Evolutionary conservation across 2,113 vertebrate species (phyloP).

Genomic region (Phocoena phocoena): DNA sequence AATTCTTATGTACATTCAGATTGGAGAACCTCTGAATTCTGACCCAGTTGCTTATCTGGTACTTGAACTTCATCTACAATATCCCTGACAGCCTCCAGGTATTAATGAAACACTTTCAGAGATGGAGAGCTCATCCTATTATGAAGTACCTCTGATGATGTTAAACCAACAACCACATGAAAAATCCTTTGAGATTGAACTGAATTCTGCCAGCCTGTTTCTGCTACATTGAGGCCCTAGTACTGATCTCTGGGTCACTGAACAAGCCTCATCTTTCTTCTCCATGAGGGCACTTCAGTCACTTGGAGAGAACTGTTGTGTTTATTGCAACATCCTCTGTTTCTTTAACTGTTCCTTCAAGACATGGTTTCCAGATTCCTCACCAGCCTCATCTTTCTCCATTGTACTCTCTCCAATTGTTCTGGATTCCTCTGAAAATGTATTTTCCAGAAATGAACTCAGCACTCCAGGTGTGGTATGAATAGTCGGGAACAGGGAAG

Average conservation of each 20-base stretch:
- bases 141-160: neutral
- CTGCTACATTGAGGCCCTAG: neutral
- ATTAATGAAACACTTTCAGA: neutral
- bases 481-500: neutral
- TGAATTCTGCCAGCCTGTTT: neutral
- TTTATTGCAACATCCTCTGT: neutral
- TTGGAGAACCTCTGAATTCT: neutral
- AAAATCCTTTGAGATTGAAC: neutral
- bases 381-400: neutral
- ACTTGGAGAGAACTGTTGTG: neutral
- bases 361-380: neutral
- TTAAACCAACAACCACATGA: neutral
- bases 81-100: neutral
- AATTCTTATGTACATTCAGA: neutral
- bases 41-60: neutral
- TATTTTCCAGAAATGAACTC: neutral
- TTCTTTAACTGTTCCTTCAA: neutral
- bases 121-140: neutral
- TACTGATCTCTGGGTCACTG: neutral
- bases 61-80: neutral
- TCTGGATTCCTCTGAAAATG: neutral
- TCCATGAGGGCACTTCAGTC: neutral
- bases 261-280: conserved; percentile 24
- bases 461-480: too few relatives aligned
- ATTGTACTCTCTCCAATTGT: neutral